phyloP scores from a whole-genome alignment of 2,888 invertebrate species.

The Belgica antarctica region DNA sequence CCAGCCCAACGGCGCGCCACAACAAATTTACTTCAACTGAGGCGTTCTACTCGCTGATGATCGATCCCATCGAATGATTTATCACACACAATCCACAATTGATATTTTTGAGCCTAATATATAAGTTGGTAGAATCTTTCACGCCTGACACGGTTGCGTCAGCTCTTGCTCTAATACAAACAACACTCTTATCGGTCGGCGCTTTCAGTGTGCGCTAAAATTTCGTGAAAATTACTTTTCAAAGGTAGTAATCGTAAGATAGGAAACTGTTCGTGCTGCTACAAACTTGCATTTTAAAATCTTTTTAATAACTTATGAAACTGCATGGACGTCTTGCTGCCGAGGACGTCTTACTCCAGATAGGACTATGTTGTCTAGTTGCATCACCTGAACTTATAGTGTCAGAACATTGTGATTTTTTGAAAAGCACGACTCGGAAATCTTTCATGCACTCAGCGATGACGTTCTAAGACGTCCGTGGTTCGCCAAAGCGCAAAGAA shows the following conservation, averaged over 20 bases:
- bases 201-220: too few species aligned
- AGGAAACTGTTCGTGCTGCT: constrained; percentile 4
- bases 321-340: not conserved
- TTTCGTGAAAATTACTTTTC: too few species aligned
- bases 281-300: not conserved
- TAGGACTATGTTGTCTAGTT: too few species aligned
- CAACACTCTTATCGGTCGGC: too few species aligned
- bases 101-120: constrained; percentile 20
- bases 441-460: too few species aligned
- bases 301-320: not conserved
- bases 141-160: constrained; percentile 10
- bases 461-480: constrained; percentile 8
- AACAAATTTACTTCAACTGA: constrained; percentile 40
- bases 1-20: constrained; percentile 10
- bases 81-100: constrained; percentile 20
- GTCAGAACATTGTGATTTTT: too few species aligned
- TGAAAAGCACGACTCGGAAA: too few species aligned
- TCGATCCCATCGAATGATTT: constrained; percentile 14
- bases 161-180: too few species aligned
- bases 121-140: not conserved
- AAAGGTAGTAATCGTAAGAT: constrained; percentile 8
- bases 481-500: too few species aligned
- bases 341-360: too few species aligned
- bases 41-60: not conserved
- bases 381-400: too few species aligned